phyloP scores from a whole-genome alignment of 2,113 vertebrate species.

The Lynx canadensis region DNA sequence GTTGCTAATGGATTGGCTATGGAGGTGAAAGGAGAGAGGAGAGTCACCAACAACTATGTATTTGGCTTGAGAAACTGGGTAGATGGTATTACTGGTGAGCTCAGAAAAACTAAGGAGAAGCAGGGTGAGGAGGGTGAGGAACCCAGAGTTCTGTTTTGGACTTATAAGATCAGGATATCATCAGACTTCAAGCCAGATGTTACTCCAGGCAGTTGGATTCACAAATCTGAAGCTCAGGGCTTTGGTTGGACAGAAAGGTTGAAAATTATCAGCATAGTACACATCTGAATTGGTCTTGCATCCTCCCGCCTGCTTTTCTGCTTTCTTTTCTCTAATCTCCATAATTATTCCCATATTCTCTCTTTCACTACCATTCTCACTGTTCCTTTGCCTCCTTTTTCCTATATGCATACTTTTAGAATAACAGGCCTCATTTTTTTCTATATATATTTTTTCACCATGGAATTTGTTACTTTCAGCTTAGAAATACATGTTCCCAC shows the following conservation, averaged over 20 bases:
- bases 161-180: background rate
- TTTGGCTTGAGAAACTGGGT: background rate
- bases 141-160: background rate
- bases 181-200: background rate
- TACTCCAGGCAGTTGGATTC: background rate
- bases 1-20: background rate
- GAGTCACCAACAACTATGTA: background rate
- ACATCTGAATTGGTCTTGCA: background rate
- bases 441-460: background rate
- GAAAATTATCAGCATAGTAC: background rate
- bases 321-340: background rate
- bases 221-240: background rate
- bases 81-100: background rate
- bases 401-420: background rate
- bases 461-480: background rate
- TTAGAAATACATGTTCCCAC: background rate
- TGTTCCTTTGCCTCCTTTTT: background rate
- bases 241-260: background rate
- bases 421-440: background rate
- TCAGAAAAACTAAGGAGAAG: background rate
- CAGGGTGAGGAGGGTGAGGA: background rate
- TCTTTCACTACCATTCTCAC: background rate
- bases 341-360: background rate
- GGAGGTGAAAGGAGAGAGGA: background rate
- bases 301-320: background rate